Evolutionary conservation across 2,113 vertebrate genomes (phyloP).

Genomic region (Oreochromis niloticus): DNA sequence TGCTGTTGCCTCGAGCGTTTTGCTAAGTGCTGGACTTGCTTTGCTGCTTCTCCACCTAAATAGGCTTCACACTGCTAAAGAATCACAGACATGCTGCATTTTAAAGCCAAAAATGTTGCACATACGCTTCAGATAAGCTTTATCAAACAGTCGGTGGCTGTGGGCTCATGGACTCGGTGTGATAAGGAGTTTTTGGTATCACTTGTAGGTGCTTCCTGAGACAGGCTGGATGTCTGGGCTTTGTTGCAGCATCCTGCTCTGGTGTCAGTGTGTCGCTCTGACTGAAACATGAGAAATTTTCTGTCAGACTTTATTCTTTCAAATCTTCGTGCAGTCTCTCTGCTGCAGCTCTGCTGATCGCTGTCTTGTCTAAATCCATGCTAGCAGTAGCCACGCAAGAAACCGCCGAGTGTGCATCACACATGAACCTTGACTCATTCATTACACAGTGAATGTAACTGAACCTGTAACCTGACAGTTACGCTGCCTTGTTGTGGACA

Average conservation of each 20-base stretch:
- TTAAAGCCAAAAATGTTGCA: neutral
- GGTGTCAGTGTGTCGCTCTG: neutral
- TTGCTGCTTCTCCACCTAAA: neutral
- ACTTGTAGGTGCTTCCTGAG: neutral
- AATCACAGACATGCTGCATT: neutral
- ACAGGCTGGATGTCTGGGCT: neutral
- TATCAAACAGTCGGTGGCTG: neutral
- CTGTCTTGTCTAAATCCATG: neutral
- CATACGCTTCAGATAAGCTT: accelerated
- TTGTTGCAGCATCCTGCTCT: neutral
- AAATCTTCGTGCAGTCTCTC: neutral
- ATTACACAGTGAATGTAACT: neutral
- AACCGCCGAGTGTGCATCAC: neutral
- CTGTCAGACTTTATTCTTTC: neutral
- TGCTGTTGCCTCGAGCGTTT: neutral
- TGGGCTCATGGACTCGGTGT: neutral
- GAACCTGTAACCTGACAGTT: neutral
- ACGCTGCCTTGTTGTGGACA: neutral
- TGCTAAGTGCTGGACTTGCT: neutral
- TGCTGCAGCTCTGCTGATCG: neutral
- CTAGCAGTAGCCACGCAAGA: neutral
- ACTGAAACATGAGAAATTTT: neutral
- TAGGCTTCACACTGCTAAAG: neutral
- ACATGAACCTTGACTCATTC: neutral
- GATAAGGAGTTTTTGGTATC: neutral